Conservation (phyloP, 2,888 invertebrate species). For the Folsomia candida region DNA sequence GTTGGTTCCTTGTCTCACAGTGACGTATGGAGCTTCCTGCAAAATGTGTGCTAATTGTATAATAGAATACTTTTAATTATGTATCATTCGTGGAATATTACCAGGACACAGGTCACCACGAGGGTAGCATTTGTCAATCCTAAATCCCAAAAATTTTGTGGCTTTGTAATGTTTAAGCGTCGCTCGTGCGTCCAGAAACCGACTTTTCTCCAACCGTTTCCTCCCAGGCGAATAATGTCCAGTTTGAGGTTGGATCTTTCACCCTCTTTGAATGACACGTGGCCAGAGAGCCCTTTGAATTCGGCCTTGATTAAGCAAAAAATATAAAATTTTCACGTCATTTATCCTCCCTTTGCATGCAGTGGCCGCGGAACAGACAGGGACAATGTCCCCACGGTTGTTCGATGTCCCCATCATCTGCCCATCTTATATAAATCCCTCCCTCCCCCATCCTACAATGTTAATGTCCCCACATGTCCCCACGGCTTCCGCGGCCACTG, state of each 20-base stretch:
- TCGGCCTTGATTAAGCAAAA: too few species aligned
- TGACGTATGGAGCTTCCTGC: constrained; percentile 86
- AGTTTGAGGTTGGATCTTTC: constrained; percentile 78
- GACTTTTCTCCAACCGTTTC: constrained; percentile 74
- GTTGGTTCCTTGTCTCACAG: constrained; percentile 80
- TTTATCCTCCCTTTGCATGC: too few species aligned
- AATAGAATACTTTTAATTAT: constrained; percentile 33
- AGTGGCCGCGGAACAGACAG: too few species aligned
- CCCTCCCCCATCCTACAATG: too few species aligned
- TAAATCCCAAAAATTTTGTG: constrained; percentile 78
- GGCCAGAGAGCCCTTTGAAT: constrained; percentile 82
- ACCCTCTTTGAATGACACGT: constrained; percentile 81
- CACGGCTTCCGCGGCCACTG: too few species aligned
- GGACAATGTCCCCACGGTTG: too few species aligned
- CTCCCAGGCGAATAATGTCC: constrained; percentile 76
- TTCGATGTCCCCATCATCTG: too few species aligned
- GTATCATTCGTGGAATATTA: constrained; percentile 52
- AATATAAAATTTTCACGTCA: too few species aligned
- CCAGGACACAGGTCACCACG: constrained; percentile 81
- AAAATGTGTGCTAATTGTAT: too few species aligned
- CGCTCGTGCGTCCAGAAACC: constrained; percentile 75
- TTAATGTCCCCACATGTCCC: too few species aligned
- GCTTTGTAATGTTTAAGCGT: constrained; percentile 79
- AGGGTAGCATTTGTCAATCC: constrained; percentile 79
- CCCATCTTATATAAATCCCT: too few species aligned